Evolutionary conservation across 2,888 invertebrate genomes (phyloP).

Genomic region (Mesorhabditis belari): DNA sequence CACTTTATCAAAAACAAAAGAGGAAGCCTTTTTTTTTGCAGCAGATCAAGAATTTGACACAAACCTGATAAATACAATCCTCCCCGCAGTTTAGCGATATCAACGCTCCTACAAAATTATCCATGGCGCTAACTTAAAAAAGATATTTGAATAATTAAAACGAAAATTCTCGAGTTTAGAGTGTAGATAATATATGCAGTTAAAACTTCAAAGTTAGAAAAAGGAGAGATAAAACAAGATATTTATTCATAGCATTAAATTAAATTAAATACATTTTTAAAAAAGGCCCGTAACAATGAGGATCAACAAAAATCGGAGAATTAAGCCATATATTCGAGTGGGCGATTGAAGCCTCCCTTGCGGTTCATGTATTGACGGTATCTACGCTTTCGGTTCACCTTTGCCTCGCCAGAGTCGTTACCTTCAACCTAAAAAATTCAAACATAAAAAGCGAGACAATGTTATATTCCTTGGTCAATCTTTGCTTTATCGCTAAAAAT

Average conservation of each 20-base stretch:
- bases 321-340: slow-evolving; percentile 66
- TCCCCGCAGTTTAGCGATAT: slow-evolving; percentile 29
- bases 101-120: slow-evolving; percentile 7
- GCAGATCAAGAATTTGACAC: slow-evolving; percentile 3
- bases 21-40: no score
- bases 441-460: slow-evolving; percentile 9
- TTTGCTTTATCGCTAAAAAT: not conserved
- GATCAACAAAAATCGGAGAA: not conserved
- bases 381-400: slow-evolving; percentile 88
- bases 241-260: not conserved
- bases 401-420: slow-evolving; percentile 87
- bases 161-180: no score
- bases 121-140: no score
- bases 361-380: slow-evolving; percentile 99
- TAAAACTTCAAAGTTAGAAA: no score
- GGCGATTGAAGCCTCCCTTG: slow-evolving; percentile 96
- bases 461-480: not conserved
- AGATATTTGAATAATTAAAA: no score
- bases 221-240: slow-evolving; percentile 1
- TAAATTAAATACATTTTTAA: slow-evolving; percentile 3
- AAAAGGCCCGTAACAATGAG: not conserved
- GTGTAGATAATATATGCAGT: no score
- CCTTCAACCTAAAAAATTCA: slow-evolving; percentile 65
- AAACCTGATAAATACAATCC: no score
- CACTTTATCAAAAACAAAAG: no score